These are phyloP conservation scores for Petromus typicus DNA, from an alignment of 2,113 vertebrate genomes.

Conservation along the genomic window DNA sequence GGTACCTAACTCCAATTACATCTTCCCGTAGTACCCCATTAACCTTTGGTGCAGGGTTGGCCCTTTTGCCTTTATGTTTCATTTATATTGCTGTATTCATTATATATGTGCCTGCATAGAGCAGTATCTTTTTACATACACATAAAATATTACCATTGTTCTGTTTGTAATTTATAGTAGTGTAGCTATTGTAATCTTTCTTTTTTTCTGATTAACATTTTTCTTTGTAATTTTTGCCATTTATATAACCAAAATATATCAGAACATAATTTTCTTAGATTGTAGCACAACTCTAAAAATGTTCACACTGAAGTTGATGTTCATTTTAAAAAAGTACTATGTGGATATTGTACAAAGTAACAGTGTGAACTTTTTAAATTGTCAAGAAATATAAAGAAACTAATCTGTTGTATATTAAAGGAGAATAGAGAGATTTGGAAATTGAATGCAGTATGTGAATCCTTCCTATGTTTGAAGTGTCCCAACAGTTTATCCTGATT, in stretches of 20 bases:
- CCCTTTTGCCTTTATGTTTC: neutral
- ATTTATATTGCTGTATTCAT: neutral
- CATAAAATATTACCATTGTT: neutral
- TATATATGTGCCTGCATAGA: neutral
- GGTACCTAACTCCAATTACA: neutral
- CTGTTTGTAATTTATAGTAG: neutral
- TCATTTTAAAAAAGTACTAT: neutral
- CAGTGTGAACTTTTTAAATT: neutral
- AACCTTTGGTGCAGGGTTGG: neutral
- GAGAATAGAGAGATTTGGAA: conserved; percentile 15
- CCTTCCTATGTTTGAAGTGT: neutral
- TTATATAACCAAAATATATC: neutral
- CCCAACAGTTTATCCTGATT: neutral
- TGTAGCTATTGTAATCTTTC: neutral
- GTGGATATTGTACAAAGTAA: conserved; percentile 3
- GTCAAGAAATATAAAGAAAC: neutral
- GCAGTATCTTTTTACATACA: neutral
- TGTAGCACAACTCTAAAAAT: neutral
- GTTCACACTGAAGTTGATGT: neutral
- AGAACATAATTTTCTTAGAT: conserved; percentile 27
- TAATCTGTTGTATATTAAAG: neutral
- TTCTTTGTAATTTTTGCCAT: neutral
- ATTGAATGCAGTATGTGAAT: neutral
- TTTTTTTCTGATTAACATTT: neutral
- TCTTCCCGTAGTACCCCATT: neutral